phyloP scores from a whole-genome alignment of 2,888 invertebrate species.

The Pyrocoelia pectoralis region DNA sequence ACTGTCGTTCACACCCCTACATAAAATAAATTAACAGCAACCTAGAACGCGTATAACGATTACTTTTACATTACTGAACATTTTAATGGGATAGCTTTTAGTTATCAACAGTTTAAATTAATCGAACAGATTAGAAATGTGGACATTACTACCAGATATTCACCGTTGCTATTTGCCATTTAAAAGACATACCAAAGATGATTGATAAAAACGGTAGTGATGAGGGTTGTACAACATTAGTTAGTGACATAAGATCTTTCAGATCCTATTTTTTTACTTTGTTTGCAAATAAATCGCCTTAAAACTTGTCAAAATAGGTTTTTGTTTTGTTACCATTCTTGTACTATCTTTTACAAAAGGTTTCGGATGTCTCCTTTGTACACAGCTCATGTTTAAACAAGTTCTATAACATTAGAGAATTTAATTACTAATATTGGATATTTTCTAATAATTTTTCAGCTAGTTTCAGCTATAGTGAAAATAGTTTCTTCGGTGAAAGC shows the following conservation, averaged over 20 bases:
- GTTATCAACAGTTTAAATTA: constrained; percentile 24
- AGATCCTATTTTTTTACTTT: too few species aligned
- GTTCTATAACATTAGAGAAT: too few species aligned
- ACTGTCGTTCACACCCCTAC: constrained; percentile 38
- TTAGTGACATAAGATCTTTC: not conserved
- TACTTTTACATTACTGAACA: constrained; percentile 14
- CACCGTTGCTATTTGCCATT: not conserved
- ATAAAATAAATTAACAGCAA: constrained; percentile 29
- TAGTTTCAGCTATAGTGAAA: too few species aligned
- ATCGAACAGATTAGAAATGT: constrained; percentile 16
- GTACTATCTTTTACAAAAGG: too few species aligned
- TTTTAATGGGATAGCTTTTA: constrained; percentile 25
- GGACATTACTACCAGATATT: constrained; percentile 9
- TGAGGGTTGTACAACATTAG: not conserved
- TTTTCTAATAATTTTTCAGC: too few species aligned
- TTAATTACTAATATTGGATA: too few species aligned
- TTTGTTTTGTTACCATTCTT: too few species aligned
- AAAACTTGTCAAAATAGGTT: too few species aligned
- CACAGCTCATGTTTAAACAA: too few species aligned
- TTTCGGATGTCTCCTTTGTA: too few species aligned
- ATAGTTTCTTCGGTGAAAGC: too few species aligned
- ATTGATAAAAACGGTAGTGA: not conserved
- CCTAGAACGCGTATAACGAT: constrained; percentile 18
- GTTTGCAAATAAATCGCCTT: too few species aligned
- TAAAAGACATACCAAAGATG: not conserved